phyloP scores from a whole-genome alignment of 2,797 vertebrate genomes.

The Acropternis orthonyx region DNA sequence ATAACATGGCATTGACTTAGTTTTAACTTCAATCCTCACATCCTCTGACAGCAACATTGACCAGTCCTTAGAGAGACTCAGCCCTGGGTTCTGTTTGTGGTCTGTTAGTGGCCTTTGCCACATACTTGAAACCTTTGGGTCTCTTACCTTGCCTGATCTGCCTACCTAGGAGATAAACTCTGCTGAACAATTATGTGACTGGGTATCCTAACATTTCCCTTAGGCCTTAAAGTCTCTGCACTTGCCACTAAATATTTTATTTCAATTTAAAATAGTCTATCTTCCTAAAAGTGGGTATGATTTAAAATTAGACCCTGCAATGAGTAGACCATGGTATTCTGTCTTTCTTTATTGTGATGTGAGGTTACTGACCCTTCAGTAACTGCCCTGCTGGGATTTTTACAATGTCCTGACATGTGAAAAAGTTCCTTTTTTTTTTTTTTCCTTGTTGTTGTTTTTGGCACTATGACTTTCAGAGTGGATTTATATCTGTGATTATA shows the following conservation, averaged over 20 bases:
- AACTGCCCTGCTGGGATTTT: conserved; percentile 25
- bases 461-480: not conserved
- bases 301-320: conserved; percentile 25
- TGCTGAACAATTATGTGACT: not conserved
- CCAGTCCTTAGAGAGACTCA: not conserved
- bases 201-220: not conserved
- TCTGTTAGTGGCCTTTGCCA: not conserved
- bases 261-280: not conserved
- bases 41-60: rapidly evolving
- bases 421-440: not conserved
- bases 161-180: not conserved
- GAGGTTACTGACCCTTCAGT: conserved; percentile 11
- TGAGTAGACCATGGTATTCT: not conserved
- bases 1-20: not conserved
- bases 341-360: not conserved
- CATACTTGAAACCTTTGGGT: not conserved
- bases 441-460: not conserved
- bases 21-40: not conserved
- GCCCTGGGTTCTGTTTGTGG: not conserved
- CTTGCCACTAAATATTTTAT: not conserved
- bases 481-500: not conserved
- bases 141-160: not conserved
- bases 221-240: not conserved
- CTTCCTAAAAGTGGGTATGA: not conserved
- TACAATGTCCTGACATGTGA: not conserved